Evolutionary conservation across 2,888 invertebrate species (phyloP).

Genomic region (Coecobrya sp.): DNA sequence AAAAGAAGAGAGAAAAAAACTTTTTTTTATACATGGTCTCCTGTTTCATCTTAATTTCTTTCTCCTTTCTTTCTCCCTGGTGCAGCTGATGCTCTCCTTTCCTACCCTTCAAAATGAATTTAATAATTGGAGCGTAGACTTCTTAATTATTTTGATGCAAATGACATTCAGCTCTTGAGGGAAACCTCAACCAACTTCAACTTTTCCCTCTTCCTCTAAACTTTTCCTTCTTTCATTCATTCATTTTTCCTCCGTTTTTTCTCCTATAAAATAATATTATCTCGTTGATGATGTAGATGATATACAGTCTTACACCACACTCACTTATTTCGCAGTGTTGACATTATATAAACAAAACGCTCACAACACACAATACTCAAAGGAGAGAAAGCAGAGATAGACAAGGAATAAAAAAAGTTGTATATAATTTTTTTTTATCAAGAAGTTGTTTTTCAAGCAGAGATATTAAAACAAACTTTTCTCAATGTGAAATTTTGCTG

Average conservation of each 20-base stretch:
- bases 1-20: conserved; percentile 46
- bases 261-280: conserved; percentile 11
- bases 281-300: conserved; percentile 22
- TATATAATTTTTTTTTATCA: too few relatives aligned
- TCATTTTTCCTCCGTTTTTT: conserved; percentile 21
- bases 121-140: conserved; percentile 85
- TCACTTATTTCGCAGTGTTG: conserved; percentile 22
- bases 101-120: conserved; percentile 82
- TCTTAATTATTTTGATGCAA: conserved; percentile 86
- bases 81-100: conserved; percentile 75
- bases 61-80: conserved; percentile 59
- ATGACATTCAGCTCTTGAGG: conserved; percentile 83
- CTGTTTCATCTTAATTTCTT: conserved; percentile 48
- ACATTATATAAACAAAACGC: conserved; percentile 26
- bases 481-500: not conserved
- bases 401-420: not conserved
- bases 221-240: conserved; percentile 14
- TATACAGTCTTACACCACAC: not conserved
- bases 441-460: not conserved
- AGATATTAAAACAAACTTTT: conserved; percentile 1
- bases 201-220: conserved; percentile 11
- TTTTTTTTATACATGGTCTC: conserved; percentile 42
- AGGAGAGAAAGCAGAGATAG: not conserved
- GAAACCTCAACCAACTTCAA: conserved; percentile 75
- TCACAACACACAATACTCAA: not conserved